Conservation (phyloP, 2,888 invertebrate genomes). For the Panorpa germanica region DNA sequence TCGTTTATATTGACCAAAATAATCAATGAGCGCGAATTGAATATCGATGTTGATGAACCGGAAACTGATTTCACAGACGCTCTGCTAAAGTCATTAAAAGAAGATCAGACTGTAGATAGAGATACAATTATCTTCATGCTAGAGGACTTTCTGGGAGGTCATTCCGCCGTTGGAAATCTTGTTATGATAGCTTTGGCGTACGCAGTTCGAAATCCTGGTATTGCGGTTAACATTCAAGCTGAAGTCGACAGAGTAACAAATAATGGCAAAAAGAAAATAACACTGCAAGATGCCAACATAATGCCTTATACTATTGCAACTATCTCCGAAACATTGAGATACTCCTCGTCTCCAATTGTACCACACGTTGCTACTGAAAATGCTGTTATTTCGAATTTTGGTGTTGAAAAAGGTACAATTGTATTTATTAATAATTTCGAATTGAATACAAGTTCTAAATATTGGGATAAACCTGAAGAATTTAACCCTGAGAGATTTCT, state of each 20-base stretch:
- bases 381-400: slow-evolving; percentile 49
- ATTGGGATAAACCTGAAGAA: slow-evolving; percentile 51
- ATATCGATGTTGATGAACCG: slow-evolving; percentile 34
- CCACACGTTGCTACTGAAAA: slow-evolving; percentile 73
- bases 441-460: slow-evolving; percentile 49
- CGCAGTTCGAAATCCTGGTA: slow-evolving; percentile 43
- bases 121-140: slow-evolving; percentile 65
- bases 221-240: slow-evolving; percentile 40
- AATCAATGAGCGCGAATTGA: slow-evolving; percentile 34
- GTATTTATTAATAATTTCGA: slow-evolving; percentile 73
- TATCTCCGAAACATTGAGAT: slow-evolving; percentile 58
- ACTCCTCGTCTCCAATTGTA: slow-evolving; percentile 73
- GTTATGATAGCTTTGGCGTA: slow-evolving; percentile 58
- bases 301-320: slow-evolving; percentile 71
- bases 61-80: slow-evolving; percentile 69
- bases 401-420: slow-evolving; percentile 56
- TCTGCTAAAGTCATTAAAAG: slow-evolving; percentile 45
- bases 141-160: slow-evolving; percentile 77
- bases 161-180: slow-evolving; percentile 72
- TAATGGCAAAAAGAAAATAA: slow-evolving; percentile 31
- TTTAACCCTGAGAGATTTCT: slow-evolving; percentile 65
- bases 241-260: slow-evolving; percentile 46
- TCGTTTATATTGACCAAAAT: slow-evolving; percentile 55
- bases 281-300: slow-evolving; percentile 40
- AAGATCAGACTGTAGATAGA: slow-evolving; percentile 46